phyloP scores from a whole-genome alignment of 2,113 vertebrate genomes.

The Cavia porcellus region DNA sequence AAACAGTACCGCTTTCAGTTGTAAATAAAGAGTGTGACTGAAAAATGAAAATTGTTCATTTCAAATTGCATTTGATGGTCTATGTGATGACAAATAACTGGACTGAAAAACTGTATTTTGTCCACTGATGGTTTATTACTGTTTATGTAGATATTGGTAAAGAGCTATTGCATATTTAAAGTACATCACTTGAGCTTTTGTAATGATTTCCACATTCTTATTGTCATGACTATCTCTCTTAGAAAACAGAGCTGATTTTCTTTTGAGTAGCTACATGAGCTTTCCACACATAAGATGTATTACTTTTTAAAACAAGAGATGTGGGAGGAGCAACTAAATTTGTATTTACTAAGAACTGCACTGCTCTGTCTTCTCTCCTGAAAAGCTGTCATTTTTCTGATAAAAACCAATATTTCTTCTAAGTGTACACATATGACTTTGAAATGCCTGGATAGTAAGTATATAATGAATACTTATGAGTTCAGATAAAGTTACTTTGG shows the following conservation, averaged over 20 bases:
- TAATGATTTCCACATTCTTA: conserved; percentile 16
- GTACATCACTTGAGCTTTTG: conserved; percentile 27
- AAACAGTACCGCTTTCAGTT: conserved; percentile 16
- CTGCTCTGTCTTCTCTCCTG: conserved; percentile 4
- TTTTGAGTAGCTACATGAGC: conserved; percentile 40
- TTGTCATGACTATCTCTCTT: conserved; percentile 53
- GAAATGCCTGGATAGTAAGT: neutral
- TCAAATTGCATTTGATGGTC: neutral
- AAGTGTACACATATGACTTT: neutral
- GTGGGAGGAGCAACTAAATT: conserved; percentile 29
- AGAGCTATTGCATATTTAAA: conserved; percentile 16
- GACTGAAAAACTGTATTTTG: conserved; percentile 19
- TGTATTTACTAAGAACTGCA: neutral
- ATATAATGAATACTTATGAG: neutral
- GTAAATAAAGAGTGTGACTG: conserved; percentile 34
- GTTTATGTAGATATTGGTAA: neutral
- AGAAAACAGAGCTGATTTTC: conserved; percentile 48
- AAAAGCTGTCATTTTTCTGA: conserved; percentile 27
- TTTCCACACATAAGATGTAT: neutral
- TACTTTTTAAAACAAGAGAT: conserved; percentile 59
- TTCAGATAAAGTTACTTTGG: neutral
- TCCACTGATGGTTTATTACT: conserved; percentile 37
- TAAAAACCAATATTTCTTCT: conserved; percentile 19
- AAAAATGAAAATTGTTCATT: conserved; percentile 51
- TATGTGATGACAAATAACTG: conserved; percentile 29